phyloP scores from a whole-genome alignment of 2,888 invertebrate genomes.

The Atrina japonica region DNA sequence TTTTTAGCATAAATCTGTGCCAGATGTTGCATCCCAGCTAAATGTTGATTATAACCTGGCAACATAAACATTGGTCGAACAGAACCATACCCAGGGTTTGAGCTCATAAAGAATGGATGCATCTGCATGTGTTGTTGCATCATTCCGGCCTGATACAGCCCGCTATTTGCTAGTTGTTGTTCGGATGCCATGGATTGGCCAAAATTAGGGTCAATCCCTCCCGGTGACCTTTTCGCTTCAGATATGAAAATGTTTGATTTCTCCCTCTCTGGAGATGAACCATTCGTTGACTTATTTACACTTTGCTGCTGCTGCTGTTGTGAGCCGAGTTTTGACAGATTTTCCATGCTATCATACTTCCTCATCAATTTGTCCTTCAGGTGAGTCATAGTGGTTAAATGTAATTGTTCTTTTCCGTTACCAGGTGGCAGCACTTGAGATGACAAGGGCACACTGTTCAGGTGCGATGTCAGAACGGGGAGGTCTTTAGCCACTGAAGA shows the following conservation, averaged over 20 bases:
- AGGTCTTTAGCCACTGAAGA: conserved; percentile 23
- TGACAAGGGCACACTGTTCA: conserved; percentile 13
- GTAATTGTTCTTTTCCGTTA: conserved; percentile 37
- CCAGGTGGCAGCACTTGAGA: conserved; percentile 1
- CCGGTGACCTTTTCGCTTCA: conserved; percentile 5
- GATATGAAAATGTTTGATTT: conserved; percentile 6
- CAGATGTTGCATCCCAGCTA: conserved; percentile 65
- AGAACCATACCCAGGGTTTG: conserved; percentile 21
- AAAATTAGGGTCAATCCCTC: not conserved
- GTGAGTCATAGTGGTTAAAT: conserved; percentile 62
- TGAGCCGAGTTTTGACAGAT: conserved; percentile 56
- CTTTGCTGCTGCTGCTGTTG: conserved; percentile 1
- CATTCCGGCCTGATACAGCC: conserved; percentile 18
- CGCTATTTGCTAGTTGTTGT: not conserved
- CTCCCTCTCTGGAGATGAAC: not conserved
- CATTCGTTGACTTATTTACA: conserved; percentile 18
- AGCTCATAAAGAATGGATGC: conserved; percentile 42
- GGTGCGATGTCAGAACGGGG: conserved; percentile 24
- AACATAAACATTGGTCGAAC: conserved; percentile 35
- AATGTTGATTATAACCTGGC: conserved; percentile 58
- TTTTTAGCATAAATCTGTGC: conserved; percentile 39
- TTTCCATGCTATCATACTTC: conserved; percentile 69
- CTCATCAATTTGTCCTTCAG: conserved; percentile 71
- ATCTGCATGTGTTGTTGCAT: conserved; percentile 45
- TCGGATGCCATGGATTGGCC: conserved; percentile 1